Conservation (phyloP, 2,797 vertebrate genomes). For the Xenops minutus region DNA sequence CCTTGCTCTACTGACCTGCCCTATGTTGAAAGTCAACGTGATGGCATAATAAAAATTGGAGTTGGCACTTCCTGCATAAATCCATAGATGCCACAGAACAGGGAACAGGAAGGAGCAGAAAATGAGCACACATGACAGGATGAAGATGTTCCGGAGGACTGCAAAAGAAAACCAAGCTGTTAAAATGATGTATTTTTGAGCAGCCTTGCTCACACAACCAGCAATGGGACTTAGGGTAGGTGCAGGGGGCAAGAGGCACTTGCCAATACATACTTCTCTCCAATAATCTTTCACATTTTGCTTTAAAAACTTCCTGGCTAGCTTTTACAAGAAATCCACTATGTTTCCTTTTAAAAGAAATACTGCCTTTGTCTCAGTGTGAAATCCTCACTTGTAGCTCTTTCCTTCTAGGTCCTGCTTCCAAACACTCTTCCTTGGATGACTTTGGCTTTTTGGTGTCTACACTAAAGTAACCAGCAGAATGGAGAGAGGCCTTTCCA, state of each 20-base stretch:
- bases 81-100: slow-evolving; percentile 98
- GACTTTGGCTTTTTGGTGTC: not conserved
- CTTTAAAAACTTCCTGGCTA: not conserved
- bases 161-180: slow-evolving; percentile 45
- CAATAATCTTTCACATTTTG: not conserved
- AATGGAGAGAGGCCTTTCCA: not conserved
- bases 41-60: slow-evolving; percentile 99
- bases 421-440: not conserved
- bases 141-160: slow-evolving; percentile 96
- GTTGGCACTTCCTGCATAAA: slow-evolving; percentile 98
- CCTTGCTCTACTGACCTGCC: slow-evolving; percentile 83
- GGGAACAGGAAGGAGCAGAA: slow-evolving; percentile 93
- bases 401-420: not conserved
- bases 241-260: not conserved
- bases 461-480: not conserved
- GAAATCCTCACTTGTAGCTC: not conserved
- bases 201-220: not conserved
- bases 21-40: slow-evolving; percentile 93
- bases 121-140: slow-evolving; percentile 91
- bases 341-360: not conserved
- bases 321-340: not conserved
- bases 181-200: not conserved
- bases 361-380: not conserved
- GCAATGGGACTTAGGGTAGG: not conserved
- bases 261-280: not conserved